Evolutionary conservation across 2,888 invertebrate species (phyloP).

Genomic region (Cistogaster globosa): DNA sequence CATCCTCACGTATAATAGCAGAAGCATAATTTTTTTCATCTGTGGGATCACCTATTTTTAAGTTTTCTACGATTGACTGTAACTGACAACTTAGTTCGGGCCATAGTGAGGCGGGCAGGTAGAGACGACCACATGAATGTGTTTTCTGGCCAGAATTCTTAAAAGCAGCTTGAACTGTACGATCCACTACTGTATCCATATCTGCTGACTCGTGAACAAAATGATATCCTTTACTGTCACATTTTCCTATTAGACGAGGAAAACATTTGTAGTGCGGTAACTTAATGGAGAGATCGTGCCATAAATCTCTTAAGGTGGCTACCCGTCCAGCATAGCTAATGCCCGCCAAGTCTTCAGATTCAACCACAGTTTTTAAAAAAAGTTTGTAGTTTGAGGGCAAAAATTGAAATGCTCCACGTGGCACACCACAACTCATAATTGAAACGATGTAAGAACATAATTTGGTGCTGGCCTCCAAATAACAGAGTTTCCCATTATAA

Average conservation of each 20-base stretch:
- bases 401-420: slow-evolving; percentile 97
- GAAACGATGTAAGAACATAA: slow-evolving; percentile 96
- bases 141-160: slow-evolving; percentile 98
- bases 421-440: slow-evolving; percentile 95
- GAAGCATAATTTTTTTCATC: slow-evolving; percentile 63
- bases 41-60: slow-evolving; percentile 70
- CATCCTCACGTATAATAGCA: slow-evolving; percentile 62
- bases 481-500: slow-evolving; percentile 94
- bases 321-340: slow-evolving; percentile 98
- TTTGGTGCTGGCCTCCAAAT: slow-evolving; percentile 99
- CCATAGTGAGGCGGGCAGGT: slow-evolving; percentile 94
- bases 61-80: background rate
- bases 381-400: slow-evolving; percentile 96
- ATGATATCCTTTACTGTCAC: slow-evolving; percentile 99
- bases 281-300: slow-evolving; percentile 94
- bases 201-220: slow-evolving; percentile 96
- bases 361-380: slow-evolving; percentile 93
- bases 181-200: slow-evolving; percentile 89
- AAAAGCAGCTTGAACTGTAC: slow-evolving; percentile 94
- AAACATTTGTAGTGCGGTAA: slow-evolving; percentile 91
- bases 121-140: slow-evolving; percentile 96
- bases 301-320: slow-evolving; percentile 93
- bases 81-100: slow-evolving; percentile 36
- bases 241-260: slow-evolving; percentile 95
- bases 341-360: slow-evolving; percentile 91